Evolutionary conservation across 2,888 invertebrate genomes (phyloP).

Genomic region (Conchocele bisecta): DNA sequence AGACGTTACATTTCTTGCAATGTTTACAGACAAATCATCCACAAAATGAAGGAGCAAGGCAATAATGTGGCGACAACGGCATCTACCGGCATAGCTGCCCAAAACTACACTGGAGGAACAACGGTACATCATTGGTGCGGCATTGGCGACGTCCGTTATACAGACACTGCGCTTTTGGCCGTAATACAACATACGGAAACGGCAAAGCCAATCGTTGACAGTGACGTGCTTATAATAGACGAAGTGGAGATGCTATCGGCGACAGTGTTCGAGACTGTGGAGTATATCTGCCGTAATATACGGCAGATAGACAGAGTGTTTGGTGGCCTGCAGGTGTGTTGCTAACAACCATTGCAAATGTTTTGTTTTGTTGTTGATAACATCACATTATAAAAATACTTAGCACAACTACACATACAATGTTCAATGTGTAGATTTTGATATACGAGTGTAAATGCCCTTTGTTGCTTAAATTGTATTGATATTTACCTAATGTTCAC

Average conservation of each 20-base stretch:
- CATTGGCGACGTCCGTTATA: constrained; percentile 17
- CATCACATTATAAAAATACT: too few relatives aligned
- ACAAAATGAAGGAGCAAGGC: constrained; percentile 6
- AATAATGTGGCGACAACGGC: constrained; percentile 20
- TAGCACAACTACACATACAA: too few relatives aligned
- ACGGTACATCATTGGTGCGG: constrained; percentile 34
- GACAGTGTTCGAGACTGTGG: neutral
- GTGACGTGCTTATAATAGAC: neutral
- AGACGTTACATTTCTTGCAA: neutral
- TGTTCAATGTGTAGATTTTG: too few relatives aligned
- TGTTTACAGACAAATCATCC: constrained; percentile 16
- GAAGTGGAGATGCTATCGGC: constrained; percentile 1
- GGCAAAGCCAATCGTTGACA: neutral
- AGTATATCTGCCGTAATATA: neutral
- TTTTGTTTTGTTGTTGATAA: too few relatives aligned
- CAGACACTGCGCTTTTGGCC: neutral
- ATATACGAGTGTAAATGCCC: too few relatives aligned
- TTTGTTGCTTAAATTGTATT: too few relatives aligned
- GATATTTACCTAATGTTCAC: too few relatives aligned
- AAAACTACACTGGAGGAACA: constrained; percentile 12
- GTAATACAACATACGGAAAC: neutral
- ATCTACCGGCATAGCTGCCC: constrained; percentile 30
- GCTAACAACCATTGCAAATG: too few relatives aligned
- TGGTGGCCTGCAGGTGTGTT: constrained; percentile 6
- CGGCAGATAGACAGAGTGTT: neutral